These are phyloP conservation scores for Acanthis flammea DNA, from an alignment of 2,797 vertebrate genomes.

Conservation along the genomic window DNA sequence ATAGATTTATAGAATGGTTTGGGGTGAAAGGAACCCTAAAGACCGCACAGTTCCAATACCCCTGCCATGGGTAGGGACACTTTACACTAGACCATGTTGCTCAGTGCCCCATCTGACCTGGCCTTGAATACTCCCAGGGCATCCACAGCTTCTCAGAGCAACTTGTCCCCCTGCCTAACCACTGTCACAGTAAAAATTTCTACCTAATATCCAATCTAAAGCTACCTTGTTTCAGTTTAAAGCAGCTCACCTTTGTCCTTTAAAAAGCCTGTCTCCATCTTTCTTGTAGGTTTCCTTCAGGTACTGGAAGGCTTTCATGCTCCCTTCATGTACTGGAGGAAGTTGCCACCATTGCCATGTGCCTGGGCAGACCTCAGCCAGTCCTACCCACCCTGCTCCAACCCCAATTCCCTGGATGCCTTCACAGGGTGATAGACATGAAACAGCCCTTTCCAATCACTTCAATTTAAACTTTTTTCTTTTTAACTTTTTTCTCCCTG, in stretches of 20 bases:
- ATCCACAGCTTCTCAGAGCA: neutral
- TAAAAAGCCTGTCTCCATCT: neutral
- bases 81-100: neutral
- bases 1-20: neutral
- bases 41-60: neutral
- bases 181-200: neutral
- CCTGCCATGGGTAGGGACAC: neutral
- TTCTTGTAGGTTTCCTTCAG: neutral
- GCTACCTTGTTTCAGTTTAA: neutral
- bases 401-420: neutral
- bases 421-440: neutral
- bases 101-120: neutral
- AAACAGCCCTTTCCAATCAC: neutral
- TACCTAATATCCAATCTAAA: neutral
- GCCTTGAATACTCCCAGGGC: neutral
- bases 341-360: neutral
- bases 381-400: neutral
- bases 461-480: neutral
- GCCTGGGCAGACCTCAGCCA: neutral
- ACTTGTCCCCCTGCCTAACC: neutral
- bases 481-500: neutral
- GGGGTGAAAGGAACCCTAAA: neutral
- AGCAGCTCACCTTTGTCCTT: neutral
- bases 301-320: neutral
- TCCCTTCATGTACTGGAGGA: neutral